Base-by-base conservation (phyloP, 2,888 invertebrate genomes). In the Ectemnius cavifrons region DNA sequence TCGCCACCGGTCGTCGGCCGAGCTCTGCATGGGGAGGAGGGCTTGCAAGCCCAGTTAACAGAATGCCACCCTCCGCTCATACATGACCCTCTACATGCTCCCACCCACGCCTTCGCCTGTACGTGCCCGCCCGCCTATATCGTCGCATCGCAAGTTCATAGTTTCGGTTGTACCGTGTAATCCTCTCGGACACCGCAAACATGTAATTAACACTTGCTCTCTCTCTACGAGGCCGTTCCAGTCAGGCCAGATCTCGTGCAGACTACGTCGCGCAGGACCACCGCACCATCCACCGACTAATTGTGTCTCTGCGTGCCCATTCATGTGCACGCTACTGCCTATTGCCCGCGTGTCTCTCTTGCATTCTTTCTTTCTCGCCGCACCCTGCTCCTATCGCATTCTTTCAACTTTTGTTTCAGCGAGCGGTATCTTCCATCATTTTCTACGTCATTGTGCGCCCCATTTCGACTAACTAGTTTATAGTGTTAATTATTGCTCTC, bases 121-220 rank as follows among this genome's bases (percentile, higher is more conserved):
- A 52, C 57, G 56, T 16, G 56, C 61, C 47, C 14, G n/a, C 58
- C 8, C 23, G 57, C 62, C 28, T 37, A 13, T 46, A 63, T 58
- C 61, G 27, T 20, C 52, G 49, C 79, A 23, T 77, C 80, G 77
- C 82, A 74, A 84, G 85, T 87, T 87, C 87, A 89, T 89, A 89
- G 90, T 90, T 90, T 90, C 86, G 90, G 89, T 86, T 89, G 87
- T 88, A 89, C 86, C 88, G 88, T 89, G 89, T 90, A 89, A 90
- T 90, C 90, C 89, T 88, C 86, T 86, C 87, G 89, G 89, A 89
- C 89, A 88, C 90, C 89, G 88, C 89, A 90, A 90, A 90, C 90
- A 89, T 88, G 90, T 90, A 91, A 91, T 91, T 89, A 90, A 90
- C 90, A 89, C 90, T 87, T 88, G 89, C 89, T 88, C 88, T 83